Evolutionary conservation across 2,888 invertebrate genomes (phyloP), one percentile per base, ranked within the genome.

Genomic region (Ophion ellenae): DNA sequence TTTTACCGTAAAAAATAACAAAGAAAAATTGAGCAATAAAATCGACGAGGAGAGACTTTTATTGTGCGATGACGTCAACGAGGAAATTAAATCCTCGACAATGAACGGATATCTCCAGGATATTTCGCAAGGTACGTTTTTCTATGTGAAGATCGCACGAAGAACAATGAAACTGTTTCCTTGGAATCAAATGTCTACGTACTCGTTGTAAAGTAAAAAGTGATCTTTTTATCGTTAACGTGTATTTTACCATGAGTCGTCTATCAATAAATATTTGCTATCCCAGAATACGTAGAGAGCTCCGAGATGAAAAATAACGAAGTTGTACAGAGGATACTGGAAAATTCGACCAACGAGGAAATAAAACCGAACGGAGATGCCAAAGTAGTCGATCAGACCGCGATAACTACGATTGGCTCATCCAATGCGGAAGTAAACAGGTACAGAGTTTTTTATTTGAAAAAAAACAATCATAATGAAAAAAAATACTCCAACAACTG

Each of bases 61-160:
- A 32, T 63, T 67, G 70, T 61, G 70, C 69, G 24, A 36, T 40
- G 81, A 64, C 32, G 74, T 61, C 17, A 78, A 61, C 53, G 80
- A 74, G 64, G 45, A 85, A 53, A 17, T 61, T 32, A 28, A 70
- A 40, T 47, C 78, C 36, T 53, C 75, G 2, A 17, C 57, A 57
- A 70, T 11, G 20, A 86, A 70, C 64, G 83, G 77, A 81, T 66
- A 69, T 75, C 74, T 10, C 81, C 70, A 84, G 81, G 76, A 11
- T 40, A 36, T 64, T 84, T 24, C 66, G n/a, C 78, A 47, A 82
- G 84, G 84, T 86, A 45, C 36, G 20, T 67, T 78, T 69, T 61
- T 47, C n/a, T 14, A 32, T 6, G 11, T 32, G 14, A 32, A 40
- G 40, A 9, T 40, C 9, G 40, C 40, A 40, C 40, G 40, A 7